Conservation (phyloP, 2,797 vertebrate genomes). For the Peromyscus eremicus region DNA sequence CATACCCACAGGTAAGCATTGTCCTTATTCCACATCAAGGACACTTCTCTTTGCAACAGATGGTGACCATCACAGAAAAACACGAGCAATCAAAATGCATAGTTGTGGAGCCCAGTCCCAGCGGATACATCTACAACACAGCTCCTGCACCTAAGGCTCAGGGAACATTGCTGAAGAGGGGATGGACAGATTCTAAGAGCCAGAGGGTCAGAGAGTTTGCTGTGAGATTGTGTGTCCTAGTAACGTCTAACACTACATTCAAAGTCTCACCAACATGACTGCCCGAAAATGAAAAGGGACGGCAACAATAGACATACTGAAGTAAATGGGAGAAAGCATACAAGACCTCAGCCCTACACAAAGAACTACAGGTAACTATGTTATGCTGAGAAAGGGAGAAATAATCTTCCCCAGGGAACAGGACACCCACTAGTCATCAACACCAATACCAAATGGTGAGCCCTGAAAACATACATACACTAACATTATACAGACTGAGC, state of each 20-base stretch:
- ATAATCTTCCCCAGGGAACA: neutral
- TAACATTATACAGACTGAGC: neutral
- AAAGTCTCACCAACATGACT: neutral
- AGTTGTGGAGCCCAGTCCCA: neutral
- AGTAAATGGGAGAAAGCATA: neutral
- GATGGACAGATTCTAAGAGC: neutral
- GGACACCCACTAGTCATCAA: neutral
- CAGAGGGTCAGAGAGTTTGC: neutral
- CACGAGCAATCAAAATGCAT: neutral
- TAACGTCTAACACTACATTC: neutral
- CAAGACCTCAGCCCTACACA: neutral
- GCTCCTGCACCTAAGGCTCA: too few relatives aligned
- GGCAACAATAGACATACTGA: neutral
- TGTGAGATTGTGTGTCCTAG: neutral
- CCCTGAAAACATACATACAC: neutral
- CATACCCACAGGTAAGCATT: neutral
- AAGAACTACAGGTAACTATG: neutral
- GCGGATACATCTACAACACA: too few relatives aligned
- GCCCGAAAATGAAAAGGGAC: neutral
- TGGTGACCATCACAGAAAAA: neutral
- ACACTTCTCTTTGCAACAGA: neutral
- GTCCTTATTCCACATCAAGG: neutral
- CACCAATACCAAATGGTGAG: neutral
- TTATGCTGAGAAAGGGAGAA: neutral
- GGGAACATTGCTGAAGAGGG: neutral